A percentile compares a stretch with the other conserved stretches of the same genome.
phyloP scores from a whole-genome alignment of 2,797 vertebrate genomes.

The Okamejei kenojei region DNA sequence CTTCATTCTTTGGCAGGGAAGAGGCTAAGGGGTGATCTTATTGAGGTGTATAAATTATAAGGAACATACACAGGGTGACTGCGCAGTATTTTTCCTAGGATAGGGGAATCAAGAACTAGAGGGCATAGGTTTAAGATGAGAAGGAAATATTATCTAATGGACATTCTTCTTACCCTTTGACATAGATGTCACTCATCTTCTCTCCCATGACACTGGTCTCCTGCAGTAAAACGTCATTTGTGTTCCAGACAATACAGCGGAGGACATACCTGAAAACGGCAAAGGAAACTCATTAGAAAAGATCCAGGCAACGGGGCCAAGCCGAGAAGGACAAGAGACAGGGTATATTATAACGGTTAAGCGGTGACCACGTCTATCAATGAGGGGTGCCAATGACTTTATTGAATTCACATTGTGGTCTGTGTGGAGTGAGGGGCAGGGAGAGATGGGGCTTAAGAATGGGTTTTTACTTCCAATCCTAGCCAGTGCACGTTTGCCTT shows the following conservation, averaged over 20 bases:
- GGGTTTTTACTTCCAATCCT: neutral
- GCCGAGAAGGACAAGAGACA: neutral
- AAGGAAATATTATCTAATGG: neutral
- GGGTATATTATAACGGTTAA: neutral
- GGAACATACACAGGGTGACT: too few species aligned
- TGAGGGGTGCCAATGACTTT: neutral
- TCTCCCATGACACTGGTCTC: constrained; percentile 46
- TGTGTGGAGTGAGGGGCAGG: neutral
- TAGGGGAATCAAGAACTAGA: too few species aligned
- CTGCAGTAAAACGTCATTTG: constrained; percentile 46
- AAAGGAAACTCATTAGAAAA: neutral
- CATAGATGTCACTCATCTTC: constrained; percentile 57
- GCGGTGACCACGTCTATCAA: neutral
- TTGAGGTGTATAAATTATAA: too few species aligned
- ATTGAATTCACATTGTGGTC: neutral
- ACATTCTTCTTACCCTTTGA: constrained; percentile 52
- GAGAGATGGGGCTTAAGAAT: too few species aligned
- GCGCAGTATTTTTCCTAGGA: too few species aligned
- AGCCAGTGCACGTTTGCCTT: neutral
- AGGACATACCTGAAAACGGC: constrained; percentile 51
- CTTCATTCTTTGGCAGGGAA: too few species aligned
- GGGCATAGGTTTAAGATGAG: too few species aligned
- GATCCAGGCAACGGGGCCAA: neutral
- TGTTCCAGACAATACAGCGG: constrained; percentile 60
- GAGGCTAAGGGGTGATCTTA: too few species aligned